Evolutionary conservation across 23 tunicate species (phyloP), one percentile per base, ranked within the genome.

Genomic region (Styela clava): DNA sequence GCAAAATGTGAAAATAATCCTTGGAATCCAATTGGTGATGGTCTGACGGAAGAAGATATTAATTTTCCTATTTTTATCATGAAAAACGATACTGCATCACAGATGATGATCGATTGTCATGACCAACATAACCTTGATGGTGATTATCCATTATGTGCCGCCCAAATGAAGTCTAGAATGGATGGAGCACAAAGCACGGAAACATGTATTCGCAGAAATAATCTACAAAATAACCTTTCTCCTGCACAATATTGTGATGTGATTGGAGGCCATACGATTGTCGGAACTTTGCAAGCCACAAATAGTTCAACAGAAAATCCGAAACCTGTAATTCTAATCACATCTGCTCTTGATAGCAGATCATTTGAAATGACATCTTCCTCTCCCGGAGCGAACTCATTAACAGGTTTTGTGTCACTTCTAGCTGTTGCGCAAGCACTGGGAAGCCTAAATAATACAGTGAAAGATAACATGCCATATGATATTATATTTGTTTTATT

Each of bases 261-360:
- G 9, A 69, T 90, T 25, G 89, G 89, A 20, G 89, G 89, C 7
- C 27, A 33, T 24, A 90, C 82, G 27, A 62, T 79, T 32, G 69
- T 85, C 0, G 16, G 87, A 19, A 86, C 88, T 33, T 70, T 90
- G 69, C 80, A 61, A 51, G 73, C 68, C 31, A 21, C 86, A 32
- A 71, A 30, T 35, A 23, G 34, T 31, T 31, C 35, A 44, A 1
- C 65, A 0, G 68, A 69, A n/a, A 33, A 27, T 2, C 19, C 34
- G 3, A 35, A 52, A 26, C 34, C 86, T 20, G 69, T 77, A 31
- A 90, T 90, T 12, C 44, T 90, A n/a, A 86, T 85, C 5, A 90
- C 89, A n/a, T 86, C 96, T 12, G 52, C 96, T 0, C 91, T 93
- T 62, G 98, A 93, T 74, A 87, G 90, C 44, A 84, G 98, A 3